Evolutionary conservation across 1,140 invertebrate species (phyloP).

Genomic region (Drosophila baimaii): DNA sequence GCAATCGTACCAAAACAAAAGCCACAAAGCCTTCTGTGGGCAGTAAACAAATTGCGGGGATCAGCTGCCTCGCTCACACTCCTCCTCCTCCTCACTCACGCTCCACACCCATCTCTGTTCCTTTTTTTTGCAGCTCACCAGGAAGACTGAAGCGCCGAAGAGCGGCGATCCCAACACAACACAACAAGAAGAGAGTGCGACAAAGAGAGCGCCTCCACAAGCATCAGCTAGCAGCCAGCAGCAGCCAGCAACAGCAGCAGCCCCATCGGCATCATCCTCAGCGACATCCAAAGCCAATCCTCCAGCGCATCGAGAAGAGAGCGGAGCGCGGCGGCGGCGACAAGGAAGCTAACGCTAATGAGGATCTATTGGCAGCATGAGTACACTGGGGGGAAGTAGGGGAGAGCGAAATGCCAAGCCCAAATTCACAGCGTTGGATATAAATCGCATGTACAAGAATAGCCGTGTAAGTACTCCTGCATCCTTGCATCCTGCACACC

Average conservation of each 20-base stretch:
- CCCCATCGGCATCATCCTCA: slow-evolving; percentile 11
- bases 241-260: neutral
- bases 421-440: slow-evolving; percentile 98
- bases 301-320: slow-evolving; percentile 54
- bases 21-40: slow-evolving; percentile 45
- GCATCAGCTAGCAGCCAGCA: neutral
- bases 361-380: slow-evolving; percentile 90
- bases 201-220: neutral
- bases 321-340: slow-evolving; percentile 76
- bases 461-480: slow-evolving; percentile 88
- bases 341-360: slow-evolving; percentile 84
- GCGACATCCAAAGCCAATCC: slow-evolving; percentile 40
- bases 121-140: slow-evolving; percentile 21
- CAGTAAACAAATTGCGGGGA: slow-evolving; percentile 63
- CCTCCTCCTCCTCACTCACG: slow-evolving; percentile 4
- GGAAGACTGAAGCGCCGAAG: slow-evolving; percentile 49
- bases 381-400: slow-evolving; percentile 96
- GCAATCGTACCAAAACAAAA: slow-evolving; percentile 60
- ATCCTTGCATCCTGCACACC: neutral
- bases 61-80: slow-evolving; percentile 11
- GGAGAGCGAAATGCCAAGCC: slow-evolving; percentile 88
- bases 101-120: slow-evolving; percentile 5
- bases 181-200: neutral
- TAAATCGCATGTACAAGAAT: slow-evolving; percentile 97
- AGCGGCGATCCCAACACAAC: slow-evolving; percentile 37